A percentile compares a stretch with the other conserved stretches of the same genome.
phyloP scores from a whole-genome alignment of 2,113 vertebrate genomes.

The Cyanoramphus novaezelandiae region DNA sequence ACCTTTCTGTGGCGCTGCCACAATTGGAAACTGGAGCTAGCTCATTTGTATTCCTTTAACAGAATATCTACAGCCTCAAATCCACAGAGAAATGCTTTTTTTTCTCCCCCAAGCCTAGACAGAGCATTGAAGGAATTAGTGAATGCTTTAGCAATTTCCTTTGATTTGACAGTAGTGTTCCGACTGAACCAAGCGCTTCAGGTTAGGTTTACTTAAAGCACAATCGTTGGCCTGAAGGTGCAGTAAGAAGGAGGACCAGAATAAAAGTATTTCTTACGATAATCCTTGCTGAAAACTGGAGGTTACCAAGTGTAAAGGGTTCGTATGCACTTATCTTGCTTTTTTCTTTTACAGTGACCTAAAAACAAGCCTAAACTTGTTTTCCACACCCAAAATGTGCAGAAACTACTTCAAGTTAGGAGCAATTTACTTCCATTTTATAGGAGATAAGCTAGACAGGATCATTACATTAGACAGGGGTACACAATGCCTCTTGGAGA shows the following conservation, averaged over 20 bases:
- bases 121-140: neutral
- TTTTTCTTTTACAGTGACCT: neutral
- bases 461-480: neutral
- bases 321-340: neutral
- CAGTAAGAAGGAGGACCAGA: neutral
- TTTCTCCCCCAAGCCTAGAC: neutral
- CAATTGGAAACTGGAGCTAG: neutral
- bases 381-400: neutral
- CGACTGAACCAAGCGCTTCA: neutral
- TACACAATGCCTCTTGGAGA: neutral
- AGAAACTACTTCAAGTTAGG: neutral
- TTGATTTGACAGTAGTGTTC: constrained; percentile 12
- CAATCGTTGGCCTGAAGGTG: neutral
- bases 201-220: neutral
- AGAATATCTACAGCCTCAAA: neutral
- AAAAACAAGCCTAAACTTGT: neutral
- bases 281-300: neutral
- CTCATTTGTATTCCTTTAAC: constrained; percentile 18
- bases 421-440: neutral
- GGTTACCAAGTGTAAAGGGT: neutral
- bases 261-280: neutral
- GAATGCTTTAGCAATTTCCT: neutral
- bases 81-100: neutral
- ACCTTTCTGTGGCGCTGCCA: neutral
- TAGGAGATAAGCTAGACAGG: neutral